Evolutionary conservation across 2,797 vertebrate genomes (phyloP).

Genomic region (Danio albolineatus): DNA sequence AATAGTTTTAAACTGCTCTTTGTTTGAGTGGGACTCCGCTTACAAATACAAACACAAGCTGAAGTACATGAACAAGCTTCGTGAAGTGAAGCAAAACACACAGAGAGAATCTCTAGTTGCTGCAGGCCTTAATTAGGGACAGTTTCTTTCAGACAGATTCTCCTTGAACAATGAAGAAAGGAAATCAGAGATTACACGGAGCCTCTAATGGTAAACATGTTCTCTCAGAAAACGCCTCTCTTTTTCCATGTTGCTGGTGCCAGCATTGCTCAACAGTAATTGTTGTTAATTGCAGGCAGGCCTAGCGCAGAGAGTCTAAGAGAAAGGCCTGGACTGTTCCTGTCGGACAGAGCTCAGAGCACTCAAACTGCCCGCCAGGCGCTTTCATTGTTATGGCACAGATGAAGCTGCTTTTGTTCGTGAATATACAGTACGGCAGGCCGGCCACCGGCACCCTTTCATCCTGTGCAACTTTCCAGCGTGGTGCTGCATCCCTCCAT

Average conservation of each 20-base stretch:
- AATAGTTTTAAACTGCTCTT: not conserved
- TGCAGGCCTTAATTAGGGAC: not conserved
- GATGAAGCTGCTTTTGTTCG: conserved; percentile 36
- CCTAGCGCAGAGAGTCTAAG: conserved; percentile 2
- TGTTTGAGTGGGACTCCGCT: conserved; percentile 32
- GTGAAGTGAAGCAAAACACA: not conserved
- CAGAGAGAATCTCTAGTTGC: conserved; percentile 15
- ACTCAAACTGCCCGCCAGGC: conserved; percentile 30
- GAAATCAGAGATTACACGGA: conserved; percentile 31
- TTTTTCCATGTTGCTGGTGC: conserved; percentile 26
- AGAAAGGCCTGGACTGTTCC: conserved; percentile 42
- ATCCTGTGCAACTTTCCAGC: conserved; percentile 26
- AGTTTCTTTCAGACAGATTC: not conserved
- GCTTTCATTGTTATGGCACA: conserved; percentile 41
- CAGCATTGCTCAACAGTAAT: conserved; percentile 48
- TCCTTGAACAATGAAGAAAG: not conserved
- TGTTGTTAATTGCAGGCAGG: conserved; percentile 44
- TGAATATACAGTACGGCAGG: conserved; percentile 14
- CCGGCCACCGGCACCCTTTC: conserved; percentile 34
- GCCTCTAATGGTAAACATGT: conserved; percentile 34
- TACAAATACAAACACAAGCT: not conserved
- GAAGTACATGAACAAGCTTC: not conserved
- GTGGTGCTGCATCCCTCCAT: conserved; percentile 27
- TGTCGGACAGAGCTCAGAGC: conserved; percentile 31
- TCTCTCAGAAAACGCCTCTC: conserved; percentile 1